phyloP scores from a whole-genome alignment of 2,888 invertebrate species.

The Trachelus stipa region DNA sequence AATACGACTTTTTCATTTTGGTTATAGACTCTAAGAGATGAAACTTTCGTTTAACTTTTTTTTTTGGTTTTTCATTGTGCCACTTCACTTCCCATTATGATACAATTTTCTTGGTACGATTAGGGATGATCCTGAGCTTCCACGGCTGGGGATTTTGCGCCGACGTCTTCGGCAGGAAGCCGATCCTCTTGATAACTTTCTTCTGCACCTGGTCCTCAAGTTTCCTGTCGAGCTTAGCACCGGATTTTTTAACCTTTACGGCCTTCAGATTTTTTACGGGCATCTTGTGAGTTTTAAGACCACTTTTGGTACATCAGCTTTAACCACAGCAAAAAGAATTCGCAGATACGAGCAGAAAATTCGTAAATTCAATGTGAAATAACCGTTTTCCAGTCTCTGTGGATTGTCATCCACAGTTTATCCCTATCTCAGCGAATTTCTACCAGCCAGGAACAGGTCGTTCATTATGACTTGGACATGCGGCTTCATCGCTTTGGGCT shows the following conservation, averaged over 20 bases:
- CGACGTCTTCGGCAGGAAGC: slow-evolving; percentile 60
- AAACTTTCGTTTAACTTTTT: no score
- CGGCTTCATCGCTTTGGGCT: slow-evolving; percentile 18
- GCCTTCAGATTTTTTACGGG: slow-evolving; percentile 30
- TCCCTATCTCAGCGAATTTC: slow-evolving; percentile 24
- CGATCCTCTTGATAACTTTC: slow-evolving; percentile 57
- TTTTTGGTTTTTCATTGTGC: no score
- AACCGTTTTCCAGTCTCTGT: slow-evolving; percentile 19
- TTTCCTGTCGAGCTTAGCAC: slow-evolving; percentile 59
- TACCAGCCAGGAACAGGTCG: slow-evolving; percentile 11
- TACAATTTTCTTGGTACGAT: not conserved
- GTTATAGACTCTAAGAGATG: no score
- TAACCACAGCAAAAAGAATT: not conserved
- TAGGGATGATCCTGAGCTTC: slow-evolving; percentile 32
- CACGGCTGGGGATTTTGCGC: slow-evolving; percentile 47
- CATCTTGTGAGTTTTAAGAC: slow-evolving; percentile 26
- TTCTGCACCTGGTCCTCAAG: slow-evolving; percentile 60
- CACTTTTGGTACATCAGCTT: not conserved
- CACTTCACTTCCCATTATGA: no score
- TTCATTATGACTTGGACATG: slow-evolving; percentile 22
- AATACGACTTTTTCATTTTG: no score
- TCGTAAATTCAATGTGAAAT: not conserved
- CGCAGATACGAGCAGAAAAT: not conserved
- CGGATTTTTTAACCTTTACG: slow-evolving; percentile 28
- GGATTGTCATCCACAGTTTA: slow-evolving; percentile 19